Conservation (phyloP, 2,113 vertebrate species). For the Bothrops jararaca region DNA sequence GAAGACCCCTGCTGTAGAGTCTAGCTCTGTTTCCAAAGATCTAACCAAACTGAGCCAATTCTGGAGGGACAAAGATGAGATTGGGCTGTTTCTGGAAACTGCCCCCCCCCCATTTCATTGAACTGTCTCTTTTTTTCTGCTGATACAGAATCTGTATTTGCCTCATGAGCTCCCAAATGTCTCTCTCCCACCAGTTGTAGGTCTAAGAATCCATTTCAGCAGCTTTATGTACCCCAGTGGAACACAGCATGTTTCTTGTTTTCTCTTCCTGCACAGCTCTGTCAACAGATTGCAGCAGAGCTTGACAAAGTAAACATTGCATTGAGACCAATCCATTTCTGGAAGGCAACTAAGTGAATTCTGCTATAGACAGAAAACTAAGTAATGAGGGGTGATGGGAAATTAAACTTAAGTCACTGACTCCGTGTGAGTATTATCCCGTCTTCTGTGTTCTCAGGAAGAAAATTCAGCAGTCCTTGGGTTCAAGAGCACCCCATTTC, state of each 20-base stretch:
- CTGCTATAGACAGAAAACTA: neutral
- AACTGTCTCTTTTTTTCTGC: neutral
- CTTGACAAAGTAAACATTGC: neutral
- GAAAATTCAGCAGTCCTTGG: neutral
- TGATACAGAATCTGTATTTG: neutral
- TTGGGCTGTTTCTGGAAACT: neutral
- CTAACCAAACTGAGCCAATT: neutral
- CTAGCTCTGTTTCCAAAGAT: neutral
- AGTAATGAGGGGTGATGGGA: conserved; percentile 5
- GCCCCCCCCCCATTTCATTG: neutral
- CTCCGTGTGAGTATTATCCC: conserved; percentile 14
- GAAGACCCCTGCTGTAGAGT: neutral
- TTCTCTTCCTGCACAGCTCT: neutral
- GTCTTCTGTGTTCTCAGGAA: neutral
- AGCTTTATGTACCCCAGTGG: neutral
- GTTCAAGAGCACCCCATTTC: neutral
- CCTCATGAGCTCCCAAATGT: neutral
- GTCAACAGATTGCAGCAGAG: neutral
- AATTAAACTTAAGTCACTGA: conserved; percentile 14
- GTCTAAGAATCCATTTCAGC: neutral
- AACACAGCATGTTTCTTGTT: neutral
- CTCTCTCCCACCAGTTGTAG: neutral
- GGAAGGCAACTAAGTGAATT: neutral
- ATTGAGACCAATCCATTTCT: neutral
- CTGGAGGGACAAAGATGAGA: neutral